Evolutionary conservation across 2,113 vertebrate species (phyloP).

Genomic region (Zosterops pallidus): DNA sequence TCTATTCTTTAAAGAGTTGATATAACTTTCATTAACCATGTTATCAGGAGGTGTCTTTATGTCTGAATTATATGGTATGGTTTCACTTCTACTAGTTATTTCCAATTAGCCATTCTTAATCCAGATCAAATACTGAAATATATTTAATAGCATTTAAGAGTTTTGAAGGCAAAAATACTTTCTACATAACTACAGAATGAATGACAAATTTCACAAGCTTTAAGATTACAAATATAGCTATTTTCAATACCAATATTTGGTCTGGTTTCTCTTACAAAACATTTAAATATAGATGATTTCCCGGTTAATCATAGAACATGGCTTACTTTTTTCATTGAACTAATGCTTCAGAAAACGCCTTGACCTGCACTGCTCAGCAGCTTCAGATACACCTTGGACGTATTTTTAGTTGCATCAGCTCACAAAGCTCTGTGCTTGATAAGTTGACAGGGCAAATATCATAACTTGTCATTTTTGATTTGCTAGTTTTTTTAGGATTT

Average conservation of each 20-base stretch:
- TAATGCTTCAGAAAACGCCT: not conserved
- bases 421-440: not conserved
- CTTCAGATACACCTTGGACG: not conserved
- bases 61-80: not conserved
- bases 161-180: not conserved
- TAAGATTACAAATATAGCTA: not conserved
- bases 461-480: not conserved
- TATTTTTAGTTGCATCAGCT: not conserved
- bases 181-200: not conserved
- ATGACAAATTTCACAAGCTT: not conserved
- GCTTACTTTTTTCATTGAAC: not conserved
- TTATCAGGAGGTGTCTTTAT: not conserved
- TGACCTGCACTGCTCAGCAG: not conserved
- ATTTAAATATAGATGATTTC: conserved; percentile 12
- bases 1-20: not conserved
- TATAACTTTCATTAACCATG: not conserved
- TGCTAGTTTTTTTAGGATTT: not conserved
- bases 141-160: not conserved
- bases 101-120: not conserved
- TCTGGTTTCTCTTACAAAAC: not conserved
- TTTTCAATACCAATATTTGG: not conserved
- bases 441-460: not conserved
- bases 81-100: not conserved
- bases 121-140: not conserved
- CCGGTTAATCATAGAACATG: not conserved